Base-by-base conservation (phyloP, 2,888 invertebrate genomes). In the Piscicola geometra region DNA sequence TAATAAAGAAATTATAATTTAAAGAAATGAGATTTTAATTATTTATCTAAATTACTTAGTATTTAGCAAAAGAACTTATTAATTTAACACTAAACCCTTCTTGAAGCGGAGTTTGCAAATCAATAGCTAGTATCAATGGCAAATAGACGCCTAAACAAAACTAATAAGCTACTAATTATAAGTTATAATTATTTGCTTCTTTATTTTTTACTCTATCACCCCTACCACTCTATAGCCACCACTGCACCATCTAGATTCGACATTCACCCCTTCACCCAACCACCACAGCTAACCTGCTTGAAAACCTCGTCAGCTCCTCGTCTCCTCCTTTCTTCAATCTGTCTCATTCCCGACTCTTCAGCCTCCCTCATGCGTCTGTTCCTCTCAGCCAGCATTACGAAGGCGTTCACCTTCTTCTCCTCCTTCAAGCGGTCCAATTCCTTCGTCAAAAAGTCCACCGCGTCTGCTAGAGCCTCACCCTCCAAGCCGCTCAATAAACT, bases 241-340 rank as follows among this genome's bases (percentile, higher is more conserved):
- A n/a, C n/a, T n/a, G n/a, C 41, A 41, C 41, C 41, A 41, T 41
- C 41, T 41, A 30, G 33, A 15, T 25, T 25, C 9, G 25, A 66
- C 66, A 9, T 25, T 32, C 68, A 30, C 32, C 68, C 5, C n/a
- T n/a, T n/a, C 41, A 41, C 41, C 41, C 5, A 41, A 5, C 41
- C 41, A 41, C 41, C 41, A n/a, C n/a, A n/a, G 15, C 41, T 25
- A 69, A 87, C 87, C 86, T 91, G 90, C 83, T 90, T 90, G 83
- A 92, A 93, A 83, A 93, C 90, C 84, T 92, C 91, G 80, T 93
- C 92, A 79, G 92, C 90, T 82, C 92, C 90, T 9, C 89, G 84
- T 5, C 92, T 87, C 56, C 91, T 86, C 75, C 90, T 88, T 79
- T 91, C 89, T 83, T 93, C 93, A 71, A 89, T 88, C 84, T 93